A percentile compares a stretch with the other conserved stretches of the same genome.
These are phyloP conservation scores for Pectinophora gossypiella DNA, from an alignment of 1,140 invertebrate species.

Conservation along the genomic window DNA sequence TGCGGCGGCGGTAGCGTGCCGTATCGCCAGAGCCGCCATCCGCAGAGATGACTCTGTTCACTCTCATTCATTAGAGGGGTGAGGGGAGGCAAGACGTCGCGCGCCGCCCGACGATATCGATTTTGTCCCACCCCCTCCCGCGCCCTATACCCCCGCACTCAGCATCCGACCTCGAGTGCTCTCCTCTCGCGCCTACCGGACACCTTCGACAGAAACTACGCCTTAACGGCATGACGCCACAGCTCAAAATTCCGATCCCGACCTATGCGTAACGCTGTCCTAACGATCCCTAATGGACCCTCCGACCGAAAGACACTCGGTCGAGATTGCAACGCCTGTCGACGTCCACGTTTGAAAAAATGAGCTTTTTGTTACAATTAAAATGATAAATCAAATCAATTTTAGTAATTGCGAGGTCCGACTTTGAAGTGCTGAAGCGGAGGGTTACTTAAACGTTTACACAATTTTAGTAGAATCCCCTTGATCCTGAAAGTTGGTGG, in stretches of 20 bases:
- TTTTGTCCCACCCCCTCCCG: slow-evolving; percentile 65
- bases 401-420: slow-evolving; percentile 74
- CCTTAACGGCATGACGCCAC: slow-evolving; percentile 66
- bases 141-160: slow-evolving; percentile 54
- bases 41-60: slow-evolving; percentile 69
- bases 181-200: slow-evolving; percentile 63
- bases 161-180: slow-evolving; percentile 71
- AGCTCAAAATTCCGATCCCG: slow-evolving; percentile 60
- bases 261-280: slow-evolving; percentile 28
- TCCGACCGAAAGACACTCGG: slow-evolving; percentile 68
- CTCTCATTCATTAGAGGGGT: slow-evolving; percentile 71
- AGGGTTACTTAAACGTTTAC: too few species aligned
- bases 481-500: background rate
- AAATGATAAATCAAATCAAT: slow-evolving; percentile 75
- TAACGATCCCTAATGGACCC: slow-evolving; percentile 59
- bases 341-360: slow-evolving; percentile 60
- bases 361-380: slow-evolving; percentile 75
- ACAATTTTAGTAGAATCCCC: background rate
- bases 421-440: slow-evolving; percentile 60
- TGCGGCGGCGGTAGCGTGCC: slow-evolving; percentile 38
- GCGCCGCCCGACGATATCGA: slow-evolving; percentile 69
- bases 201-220: slow-evolving; percentile 67
- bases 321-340: slow-evolving; percentile 65
- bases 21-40: slow-evolving; percentile 57
- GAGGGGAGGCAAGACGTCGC: slow-evolving; percentile 60